Percentiles rank a stretch among this genome's conserved stretches.
phyloP scores from a whole-genome alignment of 2,888 invertebrate species.

The Tetanocera ferruginea region DNA sequence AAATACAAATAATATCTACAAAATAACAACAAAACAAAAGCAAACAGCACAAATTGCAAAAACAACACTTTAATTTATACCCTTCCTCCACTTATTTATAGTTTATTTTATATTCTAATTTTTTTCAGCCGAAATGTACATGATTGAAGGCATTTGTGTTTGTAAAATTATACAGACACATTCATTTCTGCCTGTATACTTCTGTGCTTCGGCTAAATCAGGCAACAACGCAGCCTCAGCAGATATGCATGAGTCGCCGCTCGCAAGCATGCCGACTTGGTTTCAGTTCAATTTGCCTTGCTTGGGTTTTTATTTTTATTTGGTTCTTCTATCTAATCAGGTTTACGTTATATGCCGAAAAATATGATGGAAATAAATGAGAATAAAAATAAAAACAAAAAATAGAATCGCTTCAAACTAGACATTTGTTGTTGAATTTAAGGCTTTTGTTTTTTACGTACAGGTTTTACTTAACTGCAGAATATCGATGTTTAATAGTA shows the following conservation, averaged over 20 bases:
- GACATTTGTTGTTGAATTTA: no score
- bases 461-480: no score
- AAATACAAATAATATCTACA: not conserved
- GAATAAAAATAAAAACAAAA: no score
- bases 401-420: no score
- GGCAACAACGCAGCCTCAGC: not conserved
- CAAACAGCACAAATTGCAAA: not conserved
- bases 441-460: no score
- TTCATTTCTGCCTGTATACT: not conserved
- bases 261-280: no score
- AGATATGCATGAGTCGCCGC: no score
- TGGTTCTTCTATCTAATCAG: not conserved
- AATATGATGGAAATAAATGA: not conserved
- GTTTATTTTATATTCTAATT: constrained; percentile 10
- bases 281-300: no score
- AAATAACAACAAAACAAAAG: not conserved
- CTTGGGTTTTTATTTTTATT: no score
- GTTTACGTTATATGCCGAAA: constrained; percentile 24
- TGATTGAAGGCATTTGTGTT: not conserved
- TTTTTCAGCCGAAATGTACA: not conserved
- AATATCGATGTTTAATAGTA: no score
- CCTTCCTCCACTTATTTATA: constrained; percentile 25
- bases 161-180: not conserved
- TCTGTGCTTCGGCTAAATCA: not conserved
- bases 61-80: constrained; percentile 21